Evolutionary conservation across 2,797 vertebrate species (phyloP).

Genomic region (Pelodytes ibericus): DNA sequence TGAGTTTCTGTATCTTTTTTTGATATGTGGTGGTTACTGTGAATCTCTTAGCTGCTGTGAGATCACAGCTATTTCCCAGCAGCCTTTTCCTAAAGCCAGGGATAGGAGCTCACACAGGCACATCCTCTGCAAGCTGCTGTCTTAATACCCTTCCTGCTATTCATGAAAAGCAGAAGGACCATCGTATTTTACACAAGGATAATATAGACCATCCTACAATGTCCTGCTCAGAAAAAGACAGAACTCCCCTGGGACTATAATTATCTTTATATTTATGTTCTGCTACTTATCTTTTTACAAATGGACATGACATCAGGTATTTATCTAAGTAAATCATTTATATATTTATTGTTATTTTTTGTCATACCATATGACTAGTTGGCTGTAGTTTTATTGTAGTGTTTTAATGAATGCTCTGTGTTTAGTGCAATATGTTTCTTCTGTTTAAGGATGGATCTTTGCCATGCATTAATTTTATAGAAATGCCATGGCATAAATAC

Average conservation of each 20-base stretch:
- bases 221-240: slow-evolving; percentile 49
- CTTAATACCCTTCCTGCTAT: slow-evolving; percentile 46
- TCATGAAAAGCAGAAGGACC: slow-evolving; percentile 9
- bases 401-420: background rate
- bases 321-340: slow-evolving; percentile 41
- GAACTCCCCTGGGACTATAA: slow-evolving; percentile 51
- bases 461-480: background rate
- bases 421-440: background rate
- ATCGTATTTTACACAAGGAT: slow-evolving; percentile 61
- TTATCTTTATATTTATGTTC: slow-evolving; percentile 47
- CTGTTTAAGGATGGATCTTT: background rate
- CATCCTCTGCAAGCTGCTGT: slow-evolving; percentile 40
- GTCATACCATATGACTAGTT: background rate
- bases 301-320: slow-evolving; percentile 63
- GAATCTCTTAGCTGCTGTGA: slow-evolving; percentile 22
- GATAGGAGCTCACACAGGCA: slow-evolving; percentile 58
- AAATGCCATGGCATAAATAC: background rate
- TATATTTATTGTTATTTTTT: background rate
- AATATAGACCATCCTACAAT: slow-evolving; percentile 56
- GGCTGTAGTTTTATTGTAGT: background rate
- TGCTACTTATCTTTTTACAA: slow-evolving; percentile 53
- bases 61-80: slow-evolving; percentile 61
- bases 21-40: slow-evolving; percentile 18
- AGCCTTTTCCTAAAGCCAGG: slow-evolving; percentile 54
- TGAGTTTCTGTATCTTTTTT: slow-evolving; percentile 24